Conservation (phyloP, 2,113 vertebrate species). For the Myrmophylax atrothorax region DNA sequence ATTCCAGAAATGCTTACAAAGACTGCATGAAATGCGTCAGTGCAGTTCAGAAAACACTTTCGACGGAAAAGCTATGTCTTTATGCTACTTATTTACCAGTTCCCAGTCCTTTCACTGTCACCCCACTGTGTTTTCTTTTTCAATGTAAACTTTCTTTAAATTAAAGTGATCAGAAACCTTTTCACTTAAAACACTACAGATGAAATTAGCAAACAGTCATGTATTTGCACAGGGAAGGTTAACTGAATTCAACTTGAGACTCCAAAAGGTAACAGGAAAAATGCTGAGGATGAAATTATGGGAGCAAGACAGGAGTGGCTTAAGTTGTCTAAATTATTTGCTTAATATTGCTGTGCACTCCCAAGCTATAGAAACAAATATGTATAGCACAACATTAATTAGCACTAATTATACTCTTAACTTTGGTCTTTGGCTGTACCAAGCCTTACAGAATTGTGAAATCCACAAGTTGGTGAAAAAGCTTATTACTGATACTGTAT, state of each 20-base stretch:
- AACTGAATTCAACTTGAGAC: neutral
- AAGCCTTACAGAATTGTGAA: neutral
- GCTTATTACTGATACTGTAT: neutral
- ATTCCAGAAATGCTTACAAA: neutral
- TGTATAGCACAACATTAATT: constrained; percentile 7
- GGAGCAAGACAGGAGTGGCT: neutral
- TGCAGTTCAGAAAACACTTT: neutral
- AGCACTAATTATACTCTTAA: constrained; percentile 22
- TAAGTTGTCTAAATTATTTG: neutral
- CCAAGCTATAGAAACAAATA: constrained; percentile 31
- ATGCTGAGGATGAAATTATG: neutral
- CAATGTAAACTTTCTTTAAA: neutral
- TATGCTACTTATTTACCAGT: neutral
- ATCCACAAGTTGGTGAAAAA: neutral
- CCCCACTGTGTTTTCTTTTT: neutral
- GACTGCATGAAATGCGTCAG: neutral
- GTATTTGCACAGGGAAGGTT: neutral
- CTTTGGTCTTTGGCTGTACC: neutral
- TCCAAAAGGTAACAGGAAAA: neutral
- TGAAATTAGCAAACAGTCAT: neutral
- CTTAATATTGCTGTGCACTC: neutral
- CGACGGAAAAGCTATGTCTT: neutral
- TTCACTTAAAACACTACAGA: neutral
- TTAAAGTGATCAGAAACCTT: neutral
- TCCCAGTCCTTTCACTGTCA: neutral